Evolutionary conservation across 2,888 invertebrate genomes (phyloP), one percentile per base, ranked within the genome.

Genomic region (Tenthredo livida): DNA sequence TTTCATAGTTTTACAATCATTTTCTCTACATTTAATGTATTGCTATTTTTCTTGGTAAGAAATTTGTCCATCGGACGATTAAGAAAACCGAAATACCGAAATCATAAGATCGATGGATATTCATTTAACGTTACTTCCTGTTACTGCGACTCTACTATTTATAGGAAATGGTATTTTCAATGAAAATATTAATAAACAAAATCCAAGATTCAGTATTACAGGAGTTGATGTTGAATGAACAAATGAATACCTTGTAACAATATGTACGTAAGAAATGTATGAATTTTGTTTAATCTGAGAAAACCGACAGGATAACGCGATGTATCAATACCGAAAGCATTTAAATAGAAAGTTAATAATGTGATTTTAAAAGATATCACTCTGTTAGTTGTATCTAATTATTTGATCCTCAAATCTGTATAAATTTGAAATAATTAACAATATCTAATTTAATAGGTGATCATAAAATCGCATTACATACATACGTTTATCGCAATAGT

Each of bases 281-380:
- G 61, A 21, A 80, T 43, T 61, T 58, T 65, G 29, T 37, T 37
- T 37, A 29, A 21, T 54, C 17, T 4, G 17, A 17, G 29, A 6
- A 54, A 10, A 33, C n/a, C 15, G 77, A 77, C 33, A 54, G 37
- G 61, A 61, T 61, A 33, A 80, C n/a, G 61, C 10, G 12, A n/a
- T 80, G 40, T 80, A 61, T 61, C 61, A 50, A 61, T 61, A 61
- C 61, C 29, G 47, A 61, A 65, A 58, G 80, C 80, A 80, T 80
- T 80, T 80, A 61, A 80, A 65, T 80, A 40, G 61, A 80, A 80
- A 2, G 40, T 80, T 80, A 65, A 61, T 80, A 65, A 61, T 40
- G n/a, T 40, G 43, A 40, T 80, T 80, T 80, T 21, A 21, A 80
- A 33, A n/a, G 40, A 47, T 65, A 67, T 67, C 33, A 33, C 67